Percentiles rank a stretch among this genome's conserved stretches.
phyloP scores from a whole-genome alignment of 2,888 invertebrate species.

The Ommatoiulus sabulosus region DNA sequence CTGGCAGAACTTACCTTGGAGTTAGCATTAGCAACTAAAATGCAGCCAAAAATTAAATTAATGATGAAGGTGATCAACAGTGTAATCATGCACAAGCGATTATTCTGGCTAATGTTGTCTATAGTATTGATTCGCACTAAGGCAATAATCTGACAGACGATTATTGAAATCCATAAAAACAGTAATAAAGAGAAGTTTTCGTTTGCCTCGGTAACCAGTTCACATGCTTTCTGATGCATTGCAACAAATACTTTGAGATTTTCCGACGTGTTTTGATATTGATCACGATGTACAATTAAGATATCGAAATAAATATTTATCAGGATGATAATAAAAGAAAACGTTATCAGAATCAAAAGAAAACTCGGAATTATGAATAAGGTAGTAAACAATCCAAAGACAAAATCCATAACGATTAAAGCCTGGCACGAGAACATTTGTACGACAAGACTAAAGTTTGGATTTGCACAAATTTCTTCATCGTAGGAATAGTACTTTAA shows the following conservation, averaged over 20 bases:
- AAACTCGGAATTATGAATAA: no score
- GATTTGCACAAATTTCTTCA: no score
- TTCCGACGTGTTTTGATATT: background rate
- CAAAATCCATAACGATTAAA: no score
- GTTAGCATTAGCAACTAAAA: background rate
- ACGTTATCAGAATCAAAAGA: no score
- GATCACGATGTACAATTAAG: background rate
- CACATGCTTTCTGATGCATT: background rate
- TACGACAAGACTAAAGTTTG: no score
- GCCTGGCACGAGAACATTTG: no score
- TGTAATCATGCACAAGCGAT: background rate
- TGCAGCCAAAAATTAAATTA: background rate
- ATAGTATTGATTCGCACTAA: background rate
- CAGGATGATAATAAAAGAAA: no score
- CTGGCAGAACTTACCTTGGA: background rate
- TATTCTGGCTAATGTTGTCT: no score
- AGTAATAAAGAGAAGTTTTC: background rate
- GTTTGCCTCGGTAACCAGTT: background rate
- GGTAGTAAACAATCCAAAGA: no score
- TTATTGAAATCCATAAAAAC: background rate
- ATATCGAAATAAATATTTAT: no score
- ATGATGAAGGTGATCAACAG: background rate
- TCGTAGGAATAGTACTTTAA: no score
- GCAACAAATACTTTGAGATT: background rate
- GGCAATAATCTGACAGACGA: background rate